These are phyloP conservation scores for Aporophyla lueneburgensis DNA, from an alignment of 2,888 invertebrate species.

Conservation along the genomic window DNA sequence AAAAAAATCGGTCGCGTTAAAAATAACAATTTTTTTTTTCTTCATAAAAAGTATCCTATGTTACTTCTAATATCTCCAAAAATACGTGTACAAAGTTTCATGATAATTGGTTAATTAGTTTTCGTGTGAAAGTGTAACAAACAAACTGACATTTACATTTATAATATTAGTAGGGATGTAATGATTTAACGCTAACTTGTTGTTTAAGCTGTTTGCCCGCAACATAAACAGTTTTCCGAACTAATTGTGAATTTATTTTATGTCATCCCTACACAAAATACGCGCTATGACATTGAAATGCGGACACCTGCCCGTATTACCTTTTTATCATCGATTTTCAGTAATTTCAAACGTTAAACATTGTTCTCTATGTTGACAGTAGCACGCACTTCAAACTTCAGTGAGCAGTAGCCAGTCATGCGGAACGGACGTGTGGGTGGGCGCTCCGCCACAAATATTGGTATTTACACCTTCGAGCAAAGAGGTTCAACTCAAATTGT, in stretches of 20 bases:
- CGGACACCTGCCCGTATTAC: too few species aligned
- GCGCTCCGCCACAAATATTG: constrained; percentile 41
- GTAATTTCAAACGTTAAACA: background rate
- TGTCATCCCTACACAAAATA: background rate
- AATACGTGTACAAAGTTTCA: too few species aligned
- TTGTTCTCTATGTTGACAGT: constrained; percentile 1
- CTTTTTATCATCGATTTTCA: background rate
- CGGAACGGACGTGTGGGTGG: constrained; percentile 18
- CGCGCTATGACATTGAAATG: background rate
- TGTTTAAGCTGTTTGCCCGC: background rate
- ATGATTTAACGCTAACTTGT: background rate
- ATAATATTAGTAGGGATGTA: too few species aligned
- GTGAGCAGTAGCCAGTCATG: constrained; percentile 35
- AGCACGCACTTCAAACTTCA: constrained; percentile 37
- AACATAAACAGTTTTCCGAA: background rate
- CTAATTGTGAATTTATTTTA: background rate
- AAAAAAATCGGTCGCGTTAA: too few species aligned
- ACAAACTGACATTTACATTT: too few species aligned
- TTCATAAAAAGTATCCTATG: too few species aligned
- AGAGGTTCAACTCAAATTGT: constrained; percentile 32
- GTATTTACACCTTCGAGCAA: constrained; percentile 32
- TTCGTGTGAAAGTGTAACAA: too few species aligned
- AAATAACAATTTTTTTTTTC: too few species aligned
- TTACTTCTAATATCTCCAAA: too few species aligned
- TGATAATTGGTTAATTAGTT: too few species aligned